Conservation (phyloP, 2,797 vertebrate species). For the Sitta carolinensis region DNA sequence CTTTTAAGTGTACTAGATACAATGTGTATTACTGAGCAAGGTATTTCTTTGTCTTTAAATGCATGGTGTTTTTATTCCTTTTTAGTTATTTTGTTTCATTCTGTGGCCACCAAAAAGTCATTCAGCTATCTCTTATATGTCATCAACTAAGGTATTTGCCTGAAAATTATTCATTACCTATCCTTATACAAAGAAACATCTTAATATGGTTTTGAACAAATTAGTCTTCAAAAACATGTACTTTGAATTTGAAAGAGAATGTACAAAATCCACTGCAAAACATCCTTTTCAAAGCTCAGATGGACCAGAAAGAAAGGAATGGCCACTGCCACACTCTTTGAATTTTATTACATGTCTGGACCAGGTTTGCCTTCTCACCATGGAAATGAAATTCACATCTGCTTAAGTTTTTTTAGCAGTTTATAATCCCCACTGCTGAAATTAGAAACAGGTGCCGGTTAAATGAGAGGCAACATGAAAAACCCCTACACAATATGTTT, state of each 20-base stretch:
- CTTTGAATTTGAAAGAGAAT: not conserved
- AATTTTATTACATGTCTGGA: not conserved
- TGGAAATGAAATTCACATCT: conserved; percentile 37
- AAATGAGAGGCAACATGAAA: not conserved
- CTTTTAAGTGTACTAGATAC: not conserved
- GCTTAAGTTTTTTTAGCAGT: conserved; percentile 7
- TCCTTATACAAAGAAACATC: not conserved
- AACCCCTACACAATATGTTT: not conserved
- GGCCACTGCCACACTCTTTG: not conserved
- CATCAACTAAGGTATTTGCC: not conserved
- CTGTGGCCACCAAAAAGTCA: no score
- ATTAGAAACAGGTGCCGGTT: conserved; percentile 32
- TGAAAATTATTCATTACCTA: not conserved
- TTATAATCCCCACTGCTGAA: not conserved
- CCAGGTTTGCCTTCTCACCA: not conserved
- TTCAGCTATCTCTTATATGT: not conserved
- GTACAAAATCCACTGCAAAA: not conserved
- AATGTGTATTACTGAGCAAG: not conserved
- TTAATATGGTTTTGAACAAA: not conserved
- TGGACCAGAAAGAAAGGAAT: not conserved
- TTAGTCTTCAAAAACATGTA: not conserved
- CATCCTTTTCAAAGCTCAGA: not conserved
- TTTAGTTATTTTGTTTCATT: not conserved
- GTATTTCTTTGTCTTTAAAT: not conserved
- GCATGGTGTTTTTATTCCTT: not conserved